Conservation (phyloP, 2,797 vertebrate genomes). For the Falco berigora region DNA sequence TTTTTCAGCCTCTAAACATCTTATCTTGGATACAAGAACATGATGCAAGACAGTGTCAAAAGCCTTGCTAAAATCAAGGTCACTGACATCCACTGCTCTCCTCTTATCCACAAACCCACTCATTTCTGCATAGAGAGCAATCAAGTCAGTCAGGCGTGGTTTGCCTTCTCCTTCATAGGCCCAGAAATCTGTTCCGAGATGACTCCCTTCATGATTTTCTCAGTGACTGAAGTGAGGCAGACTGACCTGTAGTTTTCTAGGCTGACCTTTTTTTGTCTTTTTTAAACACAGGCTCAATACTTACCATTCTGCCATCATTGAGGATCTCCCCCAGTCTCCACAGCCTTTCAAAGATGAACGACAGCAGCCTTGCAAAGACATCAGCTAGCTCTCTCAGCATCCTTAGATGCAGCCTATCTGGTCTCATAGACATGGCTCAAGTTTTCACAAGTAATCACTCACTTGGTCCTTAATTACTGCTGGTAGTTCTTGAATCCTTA, state of each 20-base stretch:
- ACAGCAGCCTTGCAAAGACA: not conserved
- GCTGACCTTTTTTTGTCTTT: not conserved
- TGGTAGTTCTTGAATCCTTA: not conserved
- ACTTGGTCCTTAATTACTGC: not conserved
- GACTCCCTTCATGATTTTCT: not conserved
- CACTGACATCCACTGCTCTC: not conserved
- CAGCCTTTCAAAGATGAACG: not conserved
- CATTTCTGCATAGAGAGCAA: not conserved
- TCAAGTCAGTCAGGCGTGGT: not conserved
- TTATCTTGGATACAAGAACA: not conserved
- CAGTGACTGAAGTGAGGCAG: not conserved
- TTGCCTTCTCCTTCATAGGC: not conserved
- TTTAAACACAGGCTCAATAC: not conserved
- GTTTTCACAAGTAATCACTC: not conserved
- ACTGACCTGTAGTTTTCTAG: not conserved
- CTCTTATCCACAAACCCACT: not conserved
- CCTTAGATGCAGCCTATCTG: not conserved
- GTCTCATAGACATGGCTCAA: not conserved
- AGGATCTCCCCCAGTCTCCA: not conserved
- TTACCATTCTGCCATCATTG: not conserved
- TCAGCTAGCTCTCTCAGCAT: not conserved
- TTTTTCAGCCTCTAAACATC: not conserved
- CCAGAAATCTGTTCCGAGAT: not conserved
- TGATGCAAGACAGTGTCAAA: not conserved
- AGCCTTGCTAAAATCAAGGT: not conserved